Evolutionary conservation across 2,888 invertebrate species (phyloP).

Genomic region (Campoplex capitator): DNA sequence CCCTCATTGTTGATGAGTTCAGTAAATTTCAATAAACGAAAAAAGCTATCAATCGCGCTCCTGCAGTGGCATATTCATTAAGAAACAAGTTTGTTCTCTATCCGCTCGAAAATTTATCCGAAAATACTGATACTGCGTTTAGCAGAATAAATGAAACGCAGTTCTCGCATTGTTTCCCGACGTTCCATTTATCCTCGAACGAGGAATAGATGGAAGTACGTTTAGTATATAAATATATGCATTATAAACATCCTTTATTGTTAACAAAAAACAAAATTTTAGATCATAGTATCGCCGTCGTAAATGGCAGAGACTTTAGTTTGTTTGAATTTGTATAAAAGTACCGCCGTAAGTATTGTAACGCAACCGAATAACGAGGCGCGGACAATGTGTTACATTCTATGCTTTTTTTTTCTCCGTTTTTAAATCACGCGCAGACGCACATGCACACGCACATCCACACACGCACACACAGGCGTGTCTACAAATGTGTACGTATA

Average conservation of each 20-base stretch:
- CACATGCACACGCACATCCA: neutral
- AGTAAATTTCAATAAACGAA: neutral
- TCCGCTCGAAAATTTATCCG: neutral
- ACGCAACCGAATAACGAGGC: constrained; percentile 72
- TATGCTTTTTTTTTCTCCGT: constrained; percentile 61
- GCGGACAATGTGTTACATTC: constrained; percentile 77
- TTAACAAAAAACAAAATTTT: constrained; percentile 81
- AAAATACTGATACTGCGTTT: constrained; percentile 26
- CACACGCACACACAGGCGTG: constrained; percentile 32
- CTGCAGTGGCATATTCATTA: neutral
- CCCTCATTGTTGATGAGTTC: neutral
- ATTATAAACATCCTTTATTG: constrained; percentile 82
- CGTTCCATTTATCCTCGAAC: neutral
- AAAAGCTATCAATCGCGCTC: neutral
- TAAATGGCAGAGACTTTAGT: constrained; percentile 71
- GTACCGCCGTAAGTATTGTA: constrained; percentile 79
- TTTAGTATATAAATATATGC: constrained; percentile 59
- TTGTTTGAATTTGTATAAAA: constrained; percentile 76
- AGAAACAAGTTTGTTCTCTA: neutral
- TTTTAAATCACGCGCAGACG: neutral
- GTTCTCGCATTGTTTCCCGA: neutral
- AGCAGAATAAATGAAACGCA: constrained; percentile 25
- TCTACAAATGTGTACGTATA: constrained; percentile 3
- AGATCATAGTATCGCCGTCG: constrained; percentile 76
- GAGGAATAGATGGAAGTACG: constrained; percentile 25